A percentile compares a stretch with the other conserved stretches of the same genome.
These are phyloP conservation scores for Saccopteryx leptura DNA, from an alignment of 2,113 vertebrate genomes.

Conservation along the genomic window DNA sequence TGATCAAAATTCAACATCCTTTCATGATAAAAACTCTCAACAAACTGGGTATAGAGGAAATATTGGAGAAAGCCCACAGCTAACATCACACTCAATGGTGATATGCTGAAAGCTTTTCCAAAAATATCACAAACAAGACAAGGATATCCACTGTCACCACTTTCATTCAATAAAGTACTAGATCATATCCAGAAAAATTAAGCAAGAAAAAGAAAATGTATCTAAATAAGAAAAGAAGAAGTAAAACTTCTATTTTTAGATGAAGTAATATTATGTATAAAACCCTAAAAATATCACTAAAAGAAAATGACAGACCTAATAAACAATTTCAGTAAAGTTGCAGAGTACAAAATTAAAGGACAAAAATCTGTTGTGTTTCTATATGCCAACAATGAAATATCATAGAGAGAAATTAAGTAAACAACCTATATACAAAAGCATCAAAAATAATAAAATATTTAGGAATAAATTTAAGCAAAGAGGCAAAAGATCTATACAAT, in stretches of 20 bases:
- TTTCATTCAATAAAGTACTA: background rate
- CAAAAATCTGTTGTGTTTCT: background rate
- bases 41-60: background rate
- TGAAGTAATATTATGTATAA: background rate
- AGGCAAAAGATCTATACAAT: too few species aligned
- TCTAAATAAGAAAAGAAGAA: background rate
- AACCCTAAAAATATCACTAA: background rate
- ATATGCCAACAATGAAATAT: background rate
- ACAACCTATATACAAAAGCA: background rate
- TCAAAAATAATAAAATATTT: background rate
- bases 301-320: background rate
- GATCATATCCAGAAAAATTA: too few species aligned
- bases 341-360: background rate
- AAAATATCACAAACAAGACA: background rate
- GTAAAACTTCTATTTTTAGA: background rate
- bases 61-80: background rate
- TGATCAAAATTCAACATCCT: background rate
- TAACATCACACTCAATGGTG: background rate
- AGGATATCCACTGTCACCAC: background rate
- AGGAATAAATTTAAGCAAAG: too few species aligned
- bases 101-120: background rate
- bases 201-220: too few species aligned
- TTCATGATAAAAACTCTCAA: background rate
- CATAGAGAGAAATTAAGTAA: background rate
- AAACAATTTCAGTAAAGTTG: background rate